Percentiles rank a stretch among this genome's conserved stretches.
Conservation (phyloP, 1,140 invertebrate genomes). For the Drosophila navojoa region DNA sequence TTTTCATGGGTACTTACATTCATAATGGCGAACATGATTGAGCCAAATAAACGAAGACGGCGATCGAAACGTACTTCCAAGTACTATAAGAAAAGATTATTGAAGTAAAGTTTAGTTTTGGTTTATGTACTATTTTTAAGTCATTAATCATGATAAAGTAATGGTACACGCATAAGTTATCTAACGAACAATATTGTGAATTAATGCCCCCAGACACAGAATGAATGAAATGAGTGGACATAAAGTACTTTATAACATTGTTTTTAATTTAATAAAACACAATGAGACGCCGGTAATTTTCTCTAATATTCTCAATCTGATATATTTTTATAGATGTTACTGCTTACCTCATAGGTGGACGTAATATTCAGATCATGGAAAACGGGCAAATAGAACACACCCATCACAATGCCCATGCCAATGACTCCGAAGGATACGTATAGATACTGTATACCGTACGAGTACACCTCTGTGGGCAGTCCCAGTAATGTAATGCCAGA, state of each 20-base stretch:
- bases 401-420: constrained; percentile 88
- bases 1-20: constrained; percentile 64
- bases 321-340: not conserved
- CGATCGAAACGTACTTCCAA: constrained; percentile 89
- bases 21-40: constrained; percentile 84
- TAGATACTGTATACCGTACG: constrained; percentile 92
- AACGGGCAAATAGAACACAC: constrained; percentile 89
- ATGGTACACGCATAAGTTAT: too few relatives aligned
- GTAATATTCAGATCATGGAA: constrained; percentile 92
- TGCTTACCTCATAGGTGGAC: constrained; percentile 91
- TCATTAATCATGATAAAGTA: too few relatives aligned
- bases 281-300: too few relatives aligned
- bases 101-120: too few relatives aligned
- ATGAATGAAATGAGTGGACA: too few relatives aligned
- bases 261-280: too few relatives aligned
- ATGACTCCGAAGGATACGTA: constrained; percentile 87
- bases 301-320: too few relatives aligned
- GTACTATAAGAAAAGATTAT: constrained; percentile 86
- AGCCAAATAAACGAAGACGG: constrained; percentile 87
- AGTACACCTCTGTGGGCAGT: constrained; percentile 95
- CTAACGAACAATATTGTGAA: too few relatives aligned
- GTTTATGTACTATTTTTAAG: too few relatives aligned
- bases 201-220: too few relatives aligned
- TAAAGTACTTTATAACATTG: too few relatives aligned
- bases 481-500: constrained; percentile 96